Conservation (phyloP, 2,888 invertebrate genomes). For the Drosophila colorata region DNA sequence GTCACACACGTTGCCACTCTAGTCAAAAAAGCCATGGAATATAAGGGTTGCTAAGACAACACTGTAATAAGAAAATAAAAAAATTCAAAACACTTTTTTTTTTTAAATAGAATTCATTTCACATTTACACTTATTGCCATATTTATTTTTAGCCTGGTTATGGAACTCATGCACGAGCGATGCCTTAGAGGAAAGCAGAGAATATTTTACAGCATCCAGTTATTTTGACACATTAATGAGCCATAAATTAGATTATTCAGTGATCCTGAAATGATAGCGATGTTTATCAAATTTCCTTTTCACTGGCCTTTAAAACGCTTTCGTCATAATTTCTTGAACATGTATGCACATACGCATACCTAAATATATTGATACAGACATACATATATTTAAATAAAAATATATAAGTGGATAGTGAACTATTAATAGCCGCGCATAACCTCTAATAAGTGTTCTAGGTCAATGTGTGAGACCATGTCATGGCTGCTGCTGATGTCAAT, state of each 20-base stretch:
- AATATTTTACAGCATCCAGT: background rate
- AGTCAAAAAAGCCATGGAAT: no score
- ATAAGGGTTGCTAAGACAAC: no score
- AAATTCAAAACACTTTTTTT: no score
- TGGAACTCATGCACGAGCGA: background rate
- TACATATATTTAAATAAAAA: constrained; percentile 10
- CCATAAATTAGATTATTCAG: constrained; percentile 39
- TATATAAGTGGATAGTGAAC: constrained; percentile 35
- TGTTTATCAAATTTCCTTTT: constrained; percentile 49
- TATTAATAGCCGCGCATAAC: constrained; percentile 65
- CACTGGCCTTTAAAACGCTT: constrained; percentile 23
- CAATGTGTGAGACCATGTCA: constrained; percentile 62
- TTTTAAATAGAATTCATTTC: no score
- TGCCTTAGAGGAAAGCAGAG: no score
- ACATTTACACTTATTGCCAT: background rate
- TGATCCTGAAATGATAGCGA: constrained; percentile 25
- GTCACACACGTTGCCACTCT: no score
- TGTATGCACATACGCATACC: constrained; percentile 5
- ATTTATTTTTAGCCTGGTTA: background rate
- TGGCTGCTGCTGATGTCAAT: constrained; percentile 62
- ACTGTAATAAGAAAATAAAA: no score
- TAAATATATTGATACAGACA: constrained; percentile 6
- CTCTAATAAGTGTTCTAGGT: constrained; percentile 72
- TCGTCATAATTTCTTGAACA: constrained; percentile 27
- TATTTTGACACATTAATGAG: constrained; percentile 34